These are phyloP conservation scores for Lasioglossum leucozonium DNA, from an alignment of 2,888 invertebrate genomes.

Conservation along the genomic window DNA sequence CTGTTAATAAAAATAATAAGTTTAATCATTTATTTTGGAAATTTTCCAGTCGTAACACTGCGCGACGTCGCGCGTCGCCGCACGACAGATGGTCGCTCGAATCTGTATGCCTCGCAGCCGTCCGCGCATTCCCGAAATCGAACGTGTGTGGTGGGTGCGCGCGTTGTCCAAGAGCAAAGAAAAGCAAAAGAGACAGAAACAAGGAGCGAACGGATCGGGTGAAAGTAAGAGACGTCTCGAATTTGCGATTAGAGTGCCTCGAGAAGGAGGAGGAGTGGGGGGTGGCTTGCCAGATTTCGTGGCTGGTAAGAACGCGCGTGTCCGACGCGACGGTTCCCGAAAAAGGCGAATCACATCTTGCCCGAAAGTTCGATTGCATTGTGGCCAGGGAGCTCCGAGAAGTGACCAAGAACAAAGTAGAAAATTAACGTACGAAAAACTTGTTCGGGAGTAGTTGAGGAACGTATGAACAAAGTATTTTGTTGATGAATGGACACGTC, in stretches of 20 bases:
- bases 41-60: no score
- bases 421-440: no score
- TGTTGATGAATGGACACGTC: no score
- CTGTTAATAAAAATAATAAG: no score
- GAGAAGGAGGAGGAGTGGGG: slow-evolving; percentile 11
- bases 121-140: slow-evolving; percentile 42
- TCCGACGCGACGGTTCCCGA: slow-evolving; percentile 45
- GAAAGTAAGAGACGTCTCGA: slow-evolving; percentile 69
- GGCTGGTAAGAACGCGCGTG: slow-evolving; percentile 17
- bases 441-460: no score
- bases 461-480: no score
- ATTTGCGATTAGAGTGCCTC: slow-evolving; percentile 67
- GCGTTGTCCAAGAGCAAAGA: not conserved
- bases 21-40: no score
- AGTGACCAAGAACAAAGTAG: no score
- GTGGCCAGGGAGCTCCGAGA: no score
- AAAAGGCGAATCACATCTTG: slow-evolving; percentile 69
- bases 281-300: not conserved
- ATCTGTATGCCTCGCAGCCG: slow-evolving; percentile 37
- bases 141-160: slow-evolving; percentile 44
- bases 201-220: slow-evolving; percentile 46
- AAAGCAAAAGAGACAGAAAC: slow-evolving; percentile 13
- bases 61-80: not conserved
- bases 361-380: slow-evolving; percentile 54
- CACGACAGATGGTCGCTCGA: slow-evolving; percentile 27